Base-by-base conservation (phyloP, 1,140 invertebrate genomes). In the Tribolium madens region DNA sequence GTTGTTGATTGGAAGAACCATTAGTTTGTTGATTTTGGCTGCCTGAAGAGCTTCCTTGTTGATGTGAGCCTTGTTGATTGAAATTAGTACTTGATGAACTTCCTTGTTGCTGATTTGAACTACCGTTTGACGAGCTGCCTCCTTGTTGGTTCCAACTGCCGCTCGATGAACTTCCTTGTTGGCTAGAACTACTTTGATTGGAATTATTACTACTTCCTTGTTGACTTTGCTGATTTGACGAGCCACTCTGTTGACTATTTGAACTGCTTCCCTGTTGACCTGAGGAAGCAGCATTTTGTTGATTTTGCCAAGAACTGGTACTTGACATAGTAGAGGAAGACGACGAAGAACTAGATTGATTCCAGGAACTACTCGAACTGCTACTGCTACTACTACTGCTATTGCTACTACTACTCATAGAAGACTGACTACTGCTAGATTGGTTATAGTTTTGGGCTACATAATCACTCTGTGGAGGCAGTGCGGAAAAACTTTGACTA, bases 61-160 rank as follows among this genome's bases (percentile, higher is more conserved):
- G 31, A 42, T 75, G 68, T 10, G 46, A 52, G 21, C 46, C 21
- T 26, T 26, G 21, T 4, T 26, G 21, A 26, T 26, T 26, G 21
- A 26, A 26, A 26, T 26, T 26, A 26, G 3, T 73, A 10, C 33
- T n/a, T 72, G 31, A 72, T 2, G 14, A 46, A 33, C 57, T 26
- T 12, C 47, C 15, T 53, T 48, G 46, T 48, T 71, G 69, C 6
- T 26, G 21, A 26, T 26, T 26, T 26, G 18, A 21, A 3, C 18
- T 21, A 21, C 18, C 3, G 3, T 3, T 21, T 50, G 15, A 6
- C 3, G 60, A 68, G 21, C 70, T 72, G 18, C 74, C 33, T 31
- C 74, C 64, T 71, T 76, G 75, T 36, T 69, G 50, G 42, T 76
- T 76, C n/a, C 13, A 21, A 10, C 17, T 76, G 33, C 21, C 21